Evolutionary conservation across 2,113 vertebrate genomes (phyloP), one percentile per base, ranked within the genome.

Genomic region (Sturnira hondurensis): DNA sequence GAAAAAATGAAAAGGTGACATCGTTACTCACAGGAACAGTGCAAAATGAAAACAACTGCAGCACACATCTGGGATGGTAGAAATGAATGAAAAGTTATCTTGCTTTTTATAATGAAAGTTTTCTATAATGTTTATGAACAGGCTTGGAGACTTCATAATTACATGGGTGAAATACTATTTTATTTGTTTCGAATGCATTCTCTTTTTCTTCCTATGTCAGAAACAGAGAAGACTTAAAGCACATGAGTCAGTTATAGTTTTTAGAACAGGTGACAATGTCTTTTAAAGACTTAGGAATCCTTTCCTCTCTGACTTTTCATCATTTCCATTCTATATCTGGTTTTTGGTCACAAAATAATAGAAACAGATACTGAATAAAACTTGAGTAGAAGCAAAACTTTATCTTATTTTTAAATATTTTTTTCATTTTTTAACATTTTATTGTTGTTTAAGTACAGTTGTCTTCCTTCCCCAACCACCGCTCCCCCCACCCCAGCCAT

Each of bases 51-150:
- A 88, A 89, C 43, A 93, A 63, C 80, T 81, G 45, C 91, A 95
- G 91, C 22, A 43, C 19, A 76, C 45, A 84, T 92, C 36, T 84
- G 68, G n/a, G n/a, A 26, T 77, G 52, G 84, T 89, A 70, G 73
- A 94, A 50, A 87, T 93, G 22, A 82, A 74, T 92, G 68, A 95
- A 83, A 94, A 87, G 77, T 93, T 56, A 86, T 67, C 50, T 82
- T 83, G 28, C n/a, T 93, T 90, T 95, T 92, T 95, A 43, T 89
- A 94, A 63, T 83, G 93, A 83, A 93, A 74, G 50, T 93, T 86
- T 82, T 20, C 81, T 92, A 43, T 95, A 80, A n/a, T 95, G 90
- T 94, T 95, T 50, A 86, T 50, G 68, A 92, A 73, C 19, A 89
- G 68, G 56, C 45, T 41, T 93, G 43, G 68, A 47, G 47, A 52